Evolutionary conservation across 2,797 vertebrate genomes (phyloP), one percentile per base, ranked within the genome.

Genomic region (Oreochromis mossambicus): DNA sequence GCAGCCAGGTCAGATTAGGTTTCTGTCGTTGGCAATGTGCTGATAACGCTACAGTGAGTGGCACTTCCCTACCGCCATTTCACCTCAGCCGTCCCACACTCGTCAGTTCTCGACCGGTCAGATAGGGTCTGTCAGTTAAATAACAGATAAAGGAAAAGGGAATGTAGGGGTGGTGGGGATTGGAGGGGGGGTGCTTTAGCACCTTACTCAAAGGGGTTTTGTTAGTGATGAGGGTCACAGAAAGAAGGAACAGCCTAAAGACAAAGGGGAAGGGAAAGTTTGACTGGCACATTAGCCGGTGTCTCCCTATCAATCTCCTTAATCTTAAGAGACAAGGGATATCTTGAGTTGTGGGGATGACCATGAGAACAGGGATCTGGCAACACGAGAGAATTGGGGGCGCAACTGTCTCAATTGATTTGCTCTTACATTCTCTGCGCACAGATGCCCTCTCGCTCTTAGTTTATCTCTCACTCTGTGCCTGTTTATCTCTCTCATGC

Each of bases 111-210:
- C 95, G 95, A 90, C 91, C 82, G 89, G 86, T 91, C 92, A 96
- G 92, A 97, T 93, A 95, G 95, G 94, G 94, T 91, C 92, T 96
- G 96, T 97, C 97, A 97, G 95, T 97, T 97, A 96, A 96, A 86
- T 95, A 93, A 95, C 94, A 96, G 96, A 96, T 92, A 95, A 94
- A 94, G 93, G 84, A 78, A 80, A 91, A 87, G 83, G 83, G 88
- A 92, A 87, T 32, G 55, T 1, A 46, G 93, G 92, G 92, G 68
- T 43, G 73, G 9, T 92, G 93, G 90, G 21, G 21, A 43, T 95
- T 92, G 90, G 73, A 43, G 41, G 14, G 24, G 21, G 86, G 86
- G 86, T 90, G 88, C 88, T 79, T 90, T 84, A 90, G 89, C 92
- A 95, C 94, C 94, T 90, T 84, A 90, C 91, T 94, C 86, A 83